These are phyloP conservation scores for Anthoscopus minutus DNA, from an alignment of 2,113 vertebrate species.

Conservation along the genomic window DNA sequence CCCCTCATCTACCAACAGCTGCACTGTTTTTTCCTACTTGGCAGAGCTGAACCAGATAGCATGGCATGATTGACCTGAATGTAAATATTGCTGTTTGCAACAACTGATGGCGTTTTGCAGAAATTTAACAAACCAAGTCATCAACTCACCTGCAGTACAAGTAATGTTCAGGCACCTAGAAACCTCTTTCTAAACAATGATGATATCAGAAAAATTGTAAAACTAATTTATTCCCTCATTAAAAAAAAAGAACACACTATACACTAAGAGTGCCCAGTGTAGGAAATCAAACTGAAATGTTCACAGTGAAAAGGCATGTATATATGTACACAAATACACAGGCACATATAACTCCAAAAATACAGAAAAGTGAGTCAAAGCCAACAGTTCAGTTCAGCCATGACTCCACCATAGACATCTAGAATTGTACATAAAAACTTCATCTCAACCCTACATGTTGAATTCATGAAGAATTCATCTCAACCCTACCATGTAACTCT, in stretches of 20 bases:
- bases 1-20: constrained; percentile 50
- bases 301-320: background rate
- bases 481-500: background rate
- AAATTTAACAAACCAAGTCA: background rate
- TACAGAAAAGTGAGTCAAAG: background rate
- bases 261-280: background rate
- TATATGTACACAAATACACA: background rate
- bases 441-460: background rate
- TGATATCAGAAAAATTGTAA: background rate
- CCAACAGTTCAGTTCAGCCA: background rate
- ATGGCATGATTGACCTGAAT: background rate
- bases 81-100: constrained; percentile 19
- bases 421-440: background rate
- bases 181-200: background rate
- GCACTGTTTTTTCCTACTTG: constrained; percentile 37
- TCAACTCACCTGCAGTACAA: background rate
- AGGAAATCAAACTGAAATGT: background rate
- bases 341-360: background rate
- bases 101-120: background rate
- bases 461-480: no score
- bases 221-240: background rate
- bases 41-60: background rate
- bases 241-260: background rate
- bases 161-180: background rate
- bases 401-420: background rate